phyloP scores from a whole-genome alignment of 64 coral and sea anemone genomes.

The Acropora tenuis region DNA sequence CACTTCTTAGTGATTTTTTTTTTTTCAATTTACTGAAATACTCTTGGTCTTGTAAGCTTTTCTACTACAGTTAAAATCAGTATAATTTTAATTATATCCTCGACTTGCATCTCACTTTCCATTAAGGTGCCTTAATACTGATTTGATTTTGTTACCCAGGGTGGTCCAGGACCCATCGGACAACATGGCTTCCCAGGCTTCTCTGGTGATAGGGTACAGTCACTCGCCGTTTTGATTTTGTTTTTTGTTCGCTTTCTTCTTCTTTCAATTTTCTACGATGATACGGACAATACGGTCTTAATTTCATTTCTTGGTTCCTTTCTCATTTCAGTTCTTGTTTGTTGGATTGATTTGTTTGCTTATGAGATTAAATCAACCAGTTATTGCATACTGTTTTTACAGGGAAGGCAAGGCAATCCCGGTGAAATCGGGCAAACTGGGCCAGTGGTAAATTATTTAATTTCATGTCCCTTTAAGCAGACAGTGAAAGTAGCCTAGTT shows the following conservation, averaged over 20 bases:
- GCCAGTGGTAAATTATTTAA: not conserved
- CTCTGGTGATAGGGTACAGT: slow-evolving; percentile 16
- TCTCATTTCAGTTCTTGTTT: not conserved
- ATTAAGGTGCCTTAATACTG: not conserved
- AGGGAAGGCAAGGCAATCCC: slow-evolving; percentile 4
- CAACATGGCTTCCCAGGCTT: not conserved
- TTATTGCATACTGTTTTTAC: not conserved
- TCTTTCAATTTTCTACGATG: not conserved
- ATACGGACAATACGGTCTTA: not conserved
- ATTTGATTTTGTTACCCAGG: not conserved
- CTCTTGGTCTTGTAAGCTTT: not conserved
- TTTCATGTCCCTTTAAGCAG: no score
- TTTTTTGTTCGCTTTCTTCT: not conserved
- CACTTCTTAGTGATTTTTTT: no score
- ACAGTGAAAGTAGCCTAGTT: not conserved
- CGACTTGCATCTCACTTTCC: not conserved
- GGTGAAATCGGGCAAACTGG: slow-evolving; percentile 17
- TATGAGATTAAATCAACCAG: not conserved
- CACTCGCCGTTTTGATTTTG: not conserved
- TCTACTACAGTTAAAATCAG: not conserved
- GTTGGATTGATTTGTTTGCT: not conserved
- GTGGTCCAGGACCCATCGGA: slow-evolving; percentile 3
- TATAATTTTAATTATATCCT: not conserved
- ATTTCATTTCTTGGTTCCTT: not conserved
- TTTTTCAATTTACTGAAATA: no score